These are phyloP conservation scores for Malurus leucopterus DNA, from an alignment of 2,797 vertebrate genomes.

Conservation along the genomic window DNA sequence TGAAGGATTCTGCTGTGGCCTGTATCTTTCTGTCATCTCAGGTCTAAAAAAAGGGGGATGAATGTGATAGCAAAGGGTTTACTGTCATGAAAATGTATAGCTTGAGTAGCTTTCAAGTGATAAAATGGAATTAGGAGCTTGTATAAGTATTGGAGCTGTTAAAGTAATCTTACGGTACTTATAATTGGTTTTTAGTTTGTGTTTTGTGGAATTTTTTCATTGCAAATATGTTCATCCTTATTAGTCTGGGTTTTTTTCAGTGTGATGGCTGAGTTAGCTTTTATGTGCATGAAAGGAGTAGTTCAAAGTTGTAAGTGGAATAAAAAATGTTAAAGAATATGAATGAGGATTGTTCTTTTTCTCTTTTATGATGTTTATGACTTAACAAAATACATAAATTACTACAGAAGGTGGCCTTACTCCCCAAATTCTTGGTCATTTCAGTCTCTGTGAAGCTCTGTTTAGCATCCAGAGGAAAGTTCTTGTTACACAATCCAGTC, in stretches of 20 bases:
- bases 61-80: not conserved
- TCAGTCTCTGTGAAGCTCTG: not conserved
- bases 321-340: not conserved
- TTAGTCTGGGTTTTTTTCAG: not conserved
- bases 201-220: not conserved
- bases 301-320: not conserved
- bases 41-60: not conserved
- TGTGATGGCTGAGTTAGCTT: not conserved
- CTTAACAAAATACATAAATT: not conserved
- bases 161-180: not conserved
- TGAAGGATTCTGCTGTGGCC: not conserved
- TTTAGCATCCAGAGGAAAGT: not conserved
- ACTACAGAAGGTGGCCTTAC: not conserved
- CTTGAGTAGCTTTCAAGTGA: not conserved
- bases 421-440: accelerated
- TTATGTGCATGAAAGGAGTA: not conserved
- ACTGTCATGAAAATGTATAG: not conserved
- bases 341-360: not conserved
- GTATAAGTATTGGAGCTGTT: not conserved
- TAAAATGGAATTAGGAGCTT: not conserved
- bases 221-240: not conserved
- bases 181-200: not conserved
- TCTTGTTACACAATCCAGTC: not conserved
- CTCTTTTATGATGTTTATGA: not conserved
- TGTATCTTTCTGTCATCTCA: not conserved